Base-by-base conservation (phyloP, 2,113 vertebrate species). In the Rallus limicola region DNA sequence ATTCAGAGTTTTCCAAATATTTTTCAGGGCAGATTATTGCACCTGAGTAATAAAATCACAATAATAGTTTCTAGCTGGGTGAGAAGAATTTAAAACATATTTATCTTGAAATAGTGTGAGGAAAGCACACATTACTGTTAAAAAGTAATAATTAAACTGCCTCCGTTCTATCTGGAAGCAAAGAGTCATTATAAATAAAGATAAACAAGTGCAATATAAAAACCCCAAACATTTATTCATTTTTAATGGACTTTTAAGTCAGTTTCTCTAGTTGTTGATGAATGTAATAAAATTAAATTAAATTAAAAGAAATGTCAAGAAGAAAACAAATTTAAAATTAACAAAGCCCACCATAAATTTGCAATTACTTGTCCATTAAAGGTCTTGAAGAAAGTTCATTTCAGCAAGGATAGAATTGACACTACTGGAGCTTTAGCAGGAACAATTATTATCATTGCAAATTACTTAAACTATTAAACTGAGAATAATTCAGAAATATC, bases 401-500 rank as follows among this genome's bases (percentile, higher is more conserved):
- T 97, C 92, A 83, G 63, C 23, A 90, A 93, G 90, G 95, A 86
- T 94, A 93, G 86, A 95, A 97, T 31, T 59, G 64, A 93, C 70
- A 65, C 58, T 91, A 92, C 93, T 86, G 97, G 84, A 96, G 85
- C 38, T 95, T 97, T 94, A 94, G 79, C 42, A 92, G 88, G 67
- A 96, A 84, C 88, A 98, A 97, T 96, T 97, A 97, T 98, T 97
- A 98, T 98, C 95, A 97, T 95, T 97, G 98, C 97, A 98, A 98
- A 98, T 97, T 97, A 96, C 97, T 97, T 98, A 97, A 98, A 98
- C 97, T 97, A 98, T 98, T 98, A 98, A 98, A 97, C 77, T 92
- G 92, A 97, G 95, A 98, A 98, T 98, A 97, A 98, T 98, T 98
- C 97, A 96, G 93, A 98, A 98, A 98, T 98, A 98, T 98, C 97